Evolutionary conservation across 2,113 vertebrate genomes (phyloP).

Genomic region (Chaetodon auriga): DNA sequence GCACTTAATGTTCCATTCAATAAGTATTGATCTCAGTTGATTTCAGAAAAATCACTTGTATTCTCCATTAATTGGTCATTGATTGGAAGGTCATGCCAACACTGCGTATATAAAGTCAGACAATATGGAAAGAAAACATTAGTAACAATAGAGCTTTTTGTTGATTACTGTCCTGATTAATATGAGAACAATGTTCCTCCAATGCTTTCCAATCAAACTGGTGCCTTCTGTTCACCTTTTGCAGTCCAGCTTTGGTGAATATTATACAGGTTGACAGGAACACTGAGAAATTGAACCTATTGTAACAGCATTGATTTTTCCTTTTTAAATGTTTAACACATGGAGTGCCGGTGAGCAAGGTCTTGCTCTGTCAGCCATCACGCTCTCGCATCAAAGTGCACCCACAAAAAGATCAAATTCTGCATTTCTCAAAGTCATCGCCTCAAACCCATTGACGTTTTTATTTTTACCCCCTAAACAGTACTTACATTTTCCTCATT

Average conservation of each 20-base stretch:
- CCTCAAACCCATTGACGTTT: neutral
- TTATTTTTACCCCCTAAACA: neutral
- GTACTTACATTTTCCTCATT: constrained; percentile 4
- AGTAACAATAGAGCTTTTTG: no score
- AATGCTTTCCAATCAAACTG: neutral
- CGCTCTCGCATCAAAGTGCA: neutral
- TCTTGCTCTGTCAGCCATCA: neutral
- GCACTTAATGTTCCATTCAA: constrained; percentile 3
- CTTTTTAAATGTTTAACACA: neutral
- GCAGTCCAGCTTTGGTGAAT: neutral
- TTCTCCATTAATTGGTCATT: constrained; percentile 33
- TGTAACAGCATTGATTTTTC: neutral
- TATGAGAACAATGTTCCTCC: neutral
- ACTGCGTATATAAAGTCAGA: neutral
- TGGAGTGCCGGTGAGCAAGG: neutral
- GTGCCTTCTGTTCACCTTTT: neutral
- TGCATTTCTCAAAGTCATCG: neutral
- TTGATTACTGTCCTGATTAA: neutral
- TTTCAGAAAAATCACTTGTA: constrained; percentile 10
- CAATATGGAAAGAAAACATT: neutral
- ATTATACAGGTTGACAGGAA: neutral
- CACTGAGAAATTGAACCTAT: neutral
- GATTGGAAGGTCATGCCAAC: constrained; percentile 2
- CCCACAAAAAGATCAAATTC: neutral
- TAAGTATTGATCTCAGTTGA: constrained; percentile 13